Evolutionary conservation across 2,113 vertebrate genomes (phyloP), one percentile per base, ranked within the genome.

Genomic region (Ahaetulla prasina): DNA sequence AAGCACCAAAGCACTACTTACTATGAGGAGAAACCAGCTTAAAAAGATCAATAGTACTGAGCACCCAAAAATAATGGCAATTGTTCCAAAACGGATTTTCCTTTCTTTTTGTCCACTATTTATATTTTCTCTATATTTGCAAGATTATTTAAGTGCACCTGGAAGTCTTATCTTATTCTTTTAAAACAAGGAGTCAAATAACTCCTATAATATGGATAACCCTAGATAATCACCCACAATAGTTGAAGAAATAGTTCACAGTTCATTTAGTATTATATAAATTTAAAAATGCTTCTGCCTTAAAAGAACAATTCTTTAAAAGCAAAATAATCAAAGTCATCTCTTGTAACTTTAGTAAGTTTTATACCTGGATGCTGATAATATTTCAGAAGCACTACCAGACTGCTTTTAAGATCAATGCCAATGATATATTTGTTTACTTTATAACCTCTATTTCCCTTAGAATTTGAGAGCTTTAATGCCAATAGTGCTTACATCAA

Each of bases 361-460:
- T 96, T 96, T 96, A 95, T 96, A 95, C 89, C 93, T 27, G 91
- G 35, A 74, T 91, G 89, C n/a, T 93, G 94, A 93, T 94, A 89
- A 95, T 94, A 94, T 96, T 96, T 96, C 94, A 95, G 89, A 90
- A 94, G 87, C 89, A 45, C 60, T 96, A 92, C 94, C 96, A 96
- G 94, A 49, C 54, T 94, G 68, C 90, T 96, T 96, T 93, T 92
- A 87, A 96, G 94, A 96, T 97, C 95, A 95, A 96, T 96, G 94
- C 90, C 95, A 95, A 74, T 96, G 96, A 97, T 96, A 96, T 96
- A 96, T 96, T 96, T 96, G 93, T 97, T 97, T 96, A 95, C 55
- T 0, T 89, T 95, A 96, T 96, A 96, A 94, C 94, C 91, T 97
- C 93, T 55, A 92, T 95, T 95, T 97, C 94, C 89, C 93, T 89